phyloP scores from a whole-genome alignment of 2,797 vertebrate species.

The Acanthurus lineatus region DNA sequence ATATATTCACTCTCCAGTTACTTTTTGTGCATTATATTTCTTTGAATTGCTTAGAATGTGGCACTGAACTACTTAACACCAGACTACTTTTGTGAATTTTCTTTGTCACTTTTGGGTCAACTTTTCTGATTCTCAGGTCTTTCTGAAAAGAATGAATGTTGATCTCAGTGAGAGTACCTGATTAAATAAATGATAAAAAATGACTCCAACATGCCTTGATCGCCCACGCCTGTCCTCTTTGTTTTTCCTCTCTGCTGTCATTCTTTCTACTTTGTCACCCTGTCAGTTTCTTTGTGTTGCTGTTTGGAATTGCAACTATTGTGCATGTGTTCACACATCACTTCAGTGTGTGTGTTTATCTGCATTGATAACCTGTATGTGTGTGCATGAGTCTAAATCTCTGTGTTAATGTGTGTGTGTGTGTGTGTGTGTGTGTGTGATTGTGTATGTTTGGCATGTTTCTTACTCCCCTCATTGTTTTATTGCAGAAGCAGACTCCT shows the following conservation, averaged over 20 bases:
- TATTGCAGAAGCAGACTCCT: conserved; percentile 55
- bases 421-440: conserved; percentile 30
- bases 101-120: too few relatives aligned
- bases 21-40: too few relatives aligned
- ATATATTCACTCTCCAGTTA: too few relatives aligned
- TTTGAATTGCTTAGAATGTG: too few relatives aligned
- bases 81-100: too few relatives aligned
- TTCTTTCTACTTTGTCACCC: conserved; percentile 63
- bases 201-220: conserved; percentile 59
- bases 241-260: conserved; percentile 61
- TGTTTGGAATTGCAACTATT: conserved; percentile 43
- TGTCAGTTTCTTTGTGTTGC: conserved; percentile 59
- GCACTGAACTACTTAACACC: too few relatives aligned
- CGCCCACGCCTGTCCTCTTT: conserved; percentile 59
- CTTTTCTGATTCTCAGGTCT: conserved; percentile 22
- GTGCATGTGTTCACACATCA: conserved; percentile 40
- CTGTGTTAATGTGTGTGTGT: background rate
- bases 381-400: conserved; percentile 5
- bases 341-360: conserved; percentile 24
- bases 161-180: conserved; percentile 51
- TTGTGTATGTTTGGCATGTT: conserved; percentile 43
- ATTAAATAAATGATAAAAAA: conserved; percentile 69
- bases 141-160: conserved; percentile 39
- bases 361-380: conserved; percentile 16
- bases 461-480: conserved; percentile 49